Conservation (phyloP, 2,797 vertebrate species). For the Lacerta viridis region DNA sequence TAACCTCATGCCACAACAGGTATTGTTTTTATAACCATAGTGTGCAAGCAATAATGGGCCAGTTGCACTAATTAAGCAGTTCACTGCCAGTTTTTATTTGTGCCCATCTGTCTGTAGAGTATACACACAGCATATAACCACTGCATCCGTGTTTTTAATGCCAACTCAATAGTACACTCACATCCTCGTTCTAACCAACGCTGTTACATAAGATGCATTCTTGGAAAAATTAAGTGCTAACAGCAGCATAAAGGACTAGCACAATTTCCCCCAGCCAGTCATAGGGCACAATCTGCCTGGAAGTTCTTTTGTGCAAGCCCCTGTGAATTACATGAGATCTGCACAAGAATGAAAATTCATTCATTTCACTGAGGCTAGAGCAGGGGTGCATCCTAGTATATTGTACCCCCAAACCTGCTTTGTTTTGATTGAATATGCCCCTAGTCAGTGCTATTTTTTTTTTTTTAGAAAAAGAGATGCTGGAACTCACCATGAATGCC, state of each 20-base stretch:
- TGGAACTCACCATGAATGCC: no score
- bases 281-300: neutral
- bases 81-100: neutral
- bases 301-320: neutral
- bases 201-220: neutral
- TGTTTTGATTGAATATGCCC: neutral
- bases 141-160: neutral
- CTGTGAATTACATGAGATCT: neutral
- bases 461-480: no score
- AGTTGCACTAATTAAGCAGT: neutral
- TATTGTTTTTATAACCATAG: neutral
- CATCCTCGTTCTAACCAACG: slow-evolving; percentile 13
- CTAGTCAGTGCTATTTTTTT: neutral
- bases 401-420: neutral
- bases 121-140: neutral
- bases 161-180: slow-evolving; percentile 10
- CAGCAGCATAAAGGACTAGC: neutral
- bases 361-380: neutral
- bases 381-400: neutral
- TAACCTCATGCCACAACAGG: neutral
- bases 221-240: slow-evolving; percentile 5
- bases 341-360: neutral
- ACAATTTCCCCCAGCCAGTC: neutral
- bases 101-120: neutral
- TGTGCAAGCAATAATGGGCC: slow-evolving; percentile 1